Percentiles rank a stretch among this genome's conserved stretches.
Conservation (phyloP, 2,113 vertebrate genomes). For the Sturnira hondurensis region DNA sequence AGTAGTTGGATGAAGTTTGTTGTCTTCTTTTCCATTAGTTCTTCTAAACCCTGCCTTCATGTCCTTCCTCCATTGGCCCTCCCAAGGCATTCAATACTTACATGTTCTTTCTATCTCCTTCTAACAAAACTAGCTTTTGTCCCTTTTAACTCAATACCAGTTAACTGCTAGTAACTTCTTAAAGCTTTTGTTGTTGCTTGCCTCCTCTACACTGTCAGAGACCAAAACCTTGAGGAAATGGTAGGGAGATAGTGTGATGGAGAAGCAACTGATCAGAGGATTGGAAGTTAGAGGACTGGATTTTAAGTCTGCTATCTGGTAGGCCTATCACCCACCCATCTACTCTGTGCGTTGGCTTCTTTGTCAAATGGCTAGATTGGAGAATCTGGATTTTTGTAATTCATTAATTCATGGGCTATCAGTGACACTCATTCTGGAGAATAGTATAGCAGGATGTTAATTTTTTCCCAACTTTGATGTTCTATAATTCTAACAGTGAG, state of each 20-base stretch:
- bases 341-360: background rate
- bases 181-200: background rate
- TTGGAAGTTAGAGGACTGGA: background rate
- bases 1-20: background rate
- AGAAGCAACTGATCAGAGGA: background rate
- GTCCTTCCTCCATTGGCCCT: background rate
- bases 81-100: background rate
- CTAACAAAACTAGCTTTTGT: background rate
- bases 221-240: background rate
- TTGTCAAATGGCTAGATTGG: background rate
- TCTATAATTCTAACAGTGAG: background rate
- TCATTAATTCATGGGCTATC: background rate
- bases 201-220: background rate
- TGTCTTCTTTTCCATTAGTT: background rate
- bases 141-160: background rate
- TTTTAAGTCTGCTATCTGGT: background rate
- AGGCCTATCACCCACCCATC: background rate
- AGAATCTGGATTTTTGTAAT: slow-evolving; percentile 1
- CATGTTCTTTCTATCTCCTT: background rate
- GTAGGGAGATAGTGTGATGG: background rate
- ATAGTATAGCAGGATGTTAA: background rate
- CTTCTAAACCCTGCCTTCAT: background rate
- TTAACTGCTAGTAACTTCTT: background rate
- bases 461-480: background rate
- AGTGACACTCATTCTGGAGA: background rate